Conservation (phyloP, 35 echinoderm and acorn worm genomes). For the Diadema setosum region DNA sequence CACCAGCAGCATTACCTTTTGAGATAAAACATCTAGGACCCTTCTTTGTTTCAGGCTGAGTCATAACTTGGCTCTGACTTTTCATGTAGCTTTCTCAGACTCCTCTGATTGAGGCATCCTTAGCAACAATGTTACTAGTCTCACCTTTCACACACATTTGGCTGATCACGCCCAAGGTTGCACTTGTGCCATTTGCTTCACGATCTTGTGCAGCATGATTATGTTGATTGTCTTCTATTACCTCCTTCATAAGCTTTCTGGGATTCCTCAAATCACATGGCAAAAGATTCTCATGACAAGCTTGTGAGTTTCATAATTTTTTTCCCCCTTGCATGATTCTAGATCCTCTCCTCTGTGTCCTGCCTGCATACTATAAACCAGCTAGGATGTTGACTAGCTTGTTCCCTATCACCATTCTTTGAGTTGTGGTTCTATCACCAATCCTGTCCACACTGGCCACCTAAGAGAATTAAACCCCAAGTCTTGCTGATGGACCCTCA, state of each 20-base stretch:
- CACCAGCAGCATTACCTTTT: background rate
- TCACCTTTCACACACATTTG: conserved; percentile 20
- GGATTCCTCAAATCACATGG: background rate
- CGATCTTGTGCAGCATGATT: too few species aligned
- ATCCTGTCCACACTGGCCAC: too few species aligned
- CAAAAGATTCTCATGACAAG: background rate
- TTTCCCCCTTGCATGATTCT: background rate
- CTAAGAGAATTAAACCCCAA: too few species aligned
- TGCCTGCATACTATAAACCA: too few species aligned
- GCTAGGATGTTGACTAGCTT: too few species aligned
- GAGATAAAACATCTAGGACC: background rate
- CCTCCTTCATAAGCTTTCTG: background rate
- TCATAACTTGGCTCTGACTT: background rate
- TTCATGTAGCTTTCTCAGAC: background rate
- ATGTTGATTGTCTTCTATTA: background rate
- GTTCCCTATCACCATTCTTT: too few species aligned
- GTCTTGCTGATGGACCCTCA: too few species aligned
- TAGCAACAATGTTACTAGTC: background rate
- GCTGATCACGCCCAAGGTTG: background rate
- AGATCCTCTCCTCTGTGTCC: too few species aligned
- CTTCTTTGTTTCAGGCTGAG: background rate
- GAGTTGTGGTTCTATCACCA: too few species aligned
- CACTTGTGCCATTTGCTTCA: background rate
- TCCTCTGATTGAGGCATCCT: background rate
- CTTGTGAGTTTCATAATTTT: background rate